phyloP scores from a whole-genome alignment of 2,113 vertebrate genomes.

The Tupaia chinensis region DNA sequence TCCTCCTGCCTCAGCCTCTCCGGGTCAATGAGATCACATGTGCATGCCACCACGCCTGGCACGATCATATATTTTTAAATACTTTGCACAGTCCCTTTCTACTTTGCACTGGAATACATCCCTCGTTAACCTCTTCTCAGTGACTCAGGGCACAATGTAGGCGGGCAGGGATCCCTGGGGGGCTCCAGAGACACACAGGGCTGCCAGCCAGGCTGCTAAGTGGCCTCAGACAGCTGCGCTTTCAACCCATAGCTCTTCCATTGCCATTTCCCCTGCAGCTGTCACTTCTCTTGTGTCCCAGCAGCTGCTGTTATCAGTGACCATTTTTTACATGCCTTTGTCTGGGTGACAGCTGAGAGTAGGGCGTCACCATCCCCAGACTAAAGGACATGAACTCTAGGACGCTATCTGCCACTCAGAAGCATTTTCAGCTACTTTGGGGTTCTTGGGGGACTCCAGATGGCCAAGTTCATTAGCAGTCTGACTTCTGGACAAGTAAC shows the following conservation, averaged over 20 bases:
- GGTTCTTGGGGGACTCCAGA: background rate
- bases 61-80: background rate
- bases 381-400: slow-evolving; percentile 43
- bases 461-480: background rate
- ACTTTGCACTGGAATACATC: background rate
- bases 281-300: background rate
- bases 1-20: too few relatives aligned
- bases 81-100: background rate
- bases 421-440: background rate
- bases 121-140: background rate
- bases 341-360: slow-evolving; percentile 40
- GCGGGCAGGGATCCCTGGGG: background rate
- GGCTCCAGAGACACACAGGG: background rate
- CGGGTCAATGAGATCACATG: too few relatives aligned
- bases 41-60: background rate
- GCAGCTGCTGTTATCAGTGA: slow-evolving; percentile 65
- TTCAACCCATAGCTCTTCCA: background rate
- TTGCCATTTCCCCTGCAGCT: background rate
- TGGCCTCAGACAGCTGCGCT: slow-evolving; percentile 41
- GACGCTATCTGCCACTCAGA: background rate
- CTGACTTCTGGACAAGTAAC: background rate
- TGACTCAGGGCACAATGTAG: background rate
- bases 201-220: slow-evolving; percentile 38
- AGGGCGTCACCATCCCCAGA: slow-evolving; percentile 37
- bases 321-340: slow-evolving; percentile 63